A percentile compares a stretch with the other conserved stretches of the same genome.
Conservation (phyloP, 2,113 vertebrate species). For the Fukomys damarensis region DNA sequence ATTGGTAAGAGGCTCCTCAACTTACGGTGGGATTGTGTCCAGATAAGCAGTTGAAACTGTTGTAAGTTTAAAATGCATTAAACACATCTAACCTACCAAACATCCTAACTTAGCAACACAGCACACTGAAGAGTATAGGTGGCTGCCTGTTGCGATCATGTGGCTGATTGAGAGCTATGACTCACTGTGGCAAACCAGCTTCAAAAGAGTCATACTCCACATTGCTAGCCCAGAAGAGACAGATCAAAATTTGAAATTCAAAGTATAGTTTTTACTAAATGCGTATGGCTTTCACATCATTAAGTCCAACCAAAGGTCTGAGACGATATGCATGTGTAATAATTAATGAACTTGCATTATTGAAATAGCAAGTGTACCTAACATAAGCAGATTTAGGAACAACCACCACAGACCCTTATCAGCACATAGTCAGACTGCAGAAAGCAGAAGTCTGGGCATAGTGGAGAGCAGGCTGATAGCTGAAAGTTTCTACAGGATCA, state of each 20-base stretch:
- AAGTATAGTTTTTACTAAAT: neutral
- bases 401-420: neutral
- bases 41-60: neutral
- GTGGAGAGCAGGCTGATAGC: neutral
- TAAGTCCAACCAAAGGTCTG: neutral
- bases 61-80: neutral
- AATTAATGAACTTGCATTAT: neutral
- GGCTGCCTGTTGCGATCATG: neutral
- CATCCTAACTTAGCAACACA: neutral
- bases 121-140: no score
- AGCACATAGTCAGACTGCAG: neutral
- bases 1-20: neutral
- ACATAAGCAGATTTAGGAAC: neutral
- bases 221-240: neutral
- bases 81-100: neutral
- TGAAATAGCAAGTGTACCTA: neutral
- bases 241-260: neutral
- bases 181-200: neutral
- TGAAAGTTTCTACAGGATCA: fast-evolving
- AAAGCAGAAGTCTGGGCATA: no score
- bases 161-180: no score
- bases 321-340: neutral
- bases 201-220: neutral
- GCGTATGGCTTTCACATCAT: neutral
- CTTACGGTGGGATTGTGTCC: neutral